Conservation (phyloP, 2,113 vertebrate genomes). For the Leuciscus idus region DNA sequence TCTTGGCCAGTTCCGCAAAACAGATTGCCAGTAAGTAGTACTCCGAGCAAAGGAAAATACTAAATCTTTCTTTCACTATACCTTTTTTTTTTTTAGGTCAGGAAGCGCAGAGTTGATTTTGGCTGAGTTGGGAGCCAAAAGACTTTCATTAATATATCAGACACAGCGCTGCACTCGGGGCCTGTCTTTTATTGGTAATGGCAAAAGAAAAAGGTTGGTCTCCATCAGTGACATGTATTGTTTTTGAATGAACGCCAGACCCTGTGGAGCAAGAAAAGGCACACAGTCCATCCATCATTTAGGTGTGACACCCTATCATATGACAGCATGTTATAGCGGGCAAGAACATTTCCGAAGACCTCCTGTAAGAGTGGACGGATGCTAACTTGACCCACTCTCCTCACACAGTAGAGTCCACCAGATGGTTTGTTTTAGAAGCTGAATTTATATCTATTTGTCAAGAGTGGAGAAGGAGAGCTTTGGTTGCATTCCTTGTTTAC, state of each 20-base stretch:
- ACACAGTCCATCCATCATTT: conserved; percentile 65
- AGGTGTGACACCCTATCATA: conserved; percentile 58
- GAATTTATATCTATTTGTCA: conserved; percentile 52
- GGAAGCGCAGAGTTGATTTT: conserved; percentile 68
- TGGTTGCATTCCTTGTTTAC: conserved; percentile 44
- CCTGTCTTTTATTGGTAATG: conserved; percentile 52
- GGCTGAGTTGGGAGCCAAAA: conserved; percentile 59
- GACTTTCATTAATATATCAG: conserved; percentile 64
- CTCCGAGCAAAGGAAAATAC: conserved; percentile 63
- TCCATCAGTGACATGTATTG: conserved; percentile 58
- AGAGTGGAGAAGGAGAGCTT: conserved; percentile 37
- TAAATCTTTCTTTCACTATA: conserved; percentile 58
- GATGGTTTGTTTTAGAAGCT: conserved; percentile 34
- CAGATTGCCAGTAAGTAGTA: conserved; percentile 47
- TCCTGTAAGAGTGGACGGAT: conserved; percentile 5
- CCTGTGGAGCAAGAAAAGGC: conserved; percentile 56
- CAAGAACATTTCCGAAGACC: conserved; percentile 31
- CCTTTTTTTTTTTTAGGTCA: conserved; percentile 54
- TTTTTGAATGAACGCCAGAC: conserved; percentile 64
- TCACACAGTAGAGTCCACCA: conserved; percentile 20
- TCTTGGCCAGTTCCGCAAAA: conserved; percentile 58
- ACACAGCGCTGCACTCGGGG: conserved; percentile 49
- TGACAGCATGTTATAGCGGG: conserved; percentile 58
- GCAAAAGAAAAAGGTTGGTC: conserved; percentile 60
- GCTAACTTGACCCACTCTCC: conserved; percentile 6